Evolutionary conservation across 1,140 invertebrate species (phyloP).

Genomic region (Laupala kohalensis): DNA sequence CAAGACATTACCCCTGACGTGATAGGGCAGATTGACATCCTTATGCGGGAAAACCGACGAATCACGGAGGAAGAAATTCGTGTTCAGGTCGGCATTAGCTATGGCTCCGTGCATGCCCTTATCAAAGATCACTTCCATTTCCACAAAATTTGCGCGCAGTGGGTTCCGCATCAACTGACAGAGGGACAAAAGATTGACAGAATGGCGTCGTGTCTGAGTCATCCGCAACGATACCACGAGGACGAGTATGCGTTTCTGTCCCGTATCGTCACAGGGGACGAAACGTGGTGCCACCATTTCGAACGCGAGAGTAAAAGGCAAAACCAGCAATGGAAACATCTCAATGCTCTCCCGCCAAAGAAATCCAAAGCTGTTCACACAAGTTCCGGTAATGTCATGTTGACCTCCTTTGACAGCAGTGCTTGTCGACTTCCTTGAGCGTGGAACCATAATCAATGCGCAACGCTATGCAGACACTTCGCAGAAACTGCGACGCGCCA

Average conservation of each 20-base stretch:
- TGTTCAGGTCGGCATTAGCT: not conserved
- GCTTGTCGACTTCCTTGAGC: slow-evolving; percentile 1
- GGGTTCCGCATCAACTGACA: not conserved
- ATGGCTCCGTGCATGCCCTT: not conserved
- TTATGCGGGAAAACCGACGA: not conserved
- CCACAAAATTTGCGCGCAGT: not conserved
- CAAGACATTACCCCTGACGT: too few relatives aligned
- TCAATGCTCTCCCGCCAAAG: not conserved
- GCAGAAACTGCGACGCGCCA: slow-evolving; percentile 5
- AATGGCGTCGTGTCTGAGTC: not conserved
- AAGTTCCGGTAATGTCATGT: not conserved
- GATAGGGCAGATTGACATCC: not conserved
- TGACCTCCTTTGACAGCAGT: not conserved
- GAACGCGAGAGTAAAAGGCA: not conserved
- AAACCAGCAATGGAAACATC: not conserved
- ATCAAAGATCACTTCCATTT: not conserved
- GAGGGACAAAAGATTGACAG: not conserved
- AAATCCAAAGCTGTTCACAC: not conserved
- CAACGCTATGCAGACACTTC: not conserved
- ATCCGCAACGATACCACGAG: not conserved
- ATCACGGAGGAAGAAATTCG: not conserved
- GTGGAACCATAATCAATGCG: not conserved
- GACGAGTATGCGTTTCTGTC: not conserved
- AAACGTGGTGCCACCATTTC: not conserved
- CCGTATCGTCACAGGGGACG: not conserved